Evolutionary conservation across 2,113 vertebrate species (phyloP).

Genomic region (Eubucco bourcierii): DNA sequence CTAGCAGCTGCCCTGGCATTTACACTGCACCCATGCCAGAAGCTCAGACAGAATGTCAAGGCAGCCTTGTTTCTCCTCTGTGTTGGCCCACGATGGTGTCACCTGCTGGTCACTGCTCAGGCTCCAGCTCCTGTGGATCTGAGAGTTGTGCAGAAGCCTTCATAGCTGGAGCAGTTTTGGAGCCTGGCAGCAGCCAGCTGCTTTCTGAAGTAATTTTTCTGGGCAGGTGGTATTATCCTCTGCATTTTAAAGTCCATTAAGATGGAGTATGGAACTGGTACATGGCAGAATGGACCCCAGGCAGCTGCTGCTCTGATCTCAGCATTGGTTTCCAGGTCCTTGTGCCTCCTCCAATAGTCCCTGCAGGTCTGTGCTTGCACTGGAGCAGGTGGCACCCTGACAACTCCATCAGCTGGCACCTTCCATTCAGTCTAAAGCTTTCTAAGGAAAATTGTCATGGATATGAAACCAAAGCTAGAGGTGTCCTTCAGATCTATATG

Average conservation of each 20-base stretch:
- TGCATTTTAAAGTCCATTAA: not conserved
- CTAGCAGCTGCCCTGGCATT: not conserved
- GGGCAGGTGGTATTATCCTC: not conserved
- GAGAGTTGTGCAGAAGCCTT: not conserved
- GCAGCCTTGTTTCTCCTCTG: not conserved
- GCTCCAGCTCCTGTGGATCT: not conserved
- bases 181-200: not conserved
- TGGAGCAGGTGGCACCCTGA: not conserved
- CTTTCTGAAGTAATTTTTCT: not conserved
- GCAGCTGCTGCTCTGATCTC: not conserved
- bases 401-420: not conserved
- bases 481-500: accelerated
- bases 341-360: not conserved
- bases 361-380: not conserved
- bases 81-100: not conserved
- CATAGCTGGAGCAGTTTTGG: not conserved
- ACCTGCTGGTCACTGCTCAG: not conserved
- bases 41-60: not conserved
- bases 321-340: not conserved
- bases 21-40: not conserved
- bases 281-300: not conserved
- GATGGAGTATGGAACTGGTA: not conserved
- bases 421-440: not conserved
- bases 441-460: not conserved
- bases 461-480: not conserved